Conservation (phyloP, 2,797 vertebrate species). For the Poeciliopsis paucimaculata region DNA sequence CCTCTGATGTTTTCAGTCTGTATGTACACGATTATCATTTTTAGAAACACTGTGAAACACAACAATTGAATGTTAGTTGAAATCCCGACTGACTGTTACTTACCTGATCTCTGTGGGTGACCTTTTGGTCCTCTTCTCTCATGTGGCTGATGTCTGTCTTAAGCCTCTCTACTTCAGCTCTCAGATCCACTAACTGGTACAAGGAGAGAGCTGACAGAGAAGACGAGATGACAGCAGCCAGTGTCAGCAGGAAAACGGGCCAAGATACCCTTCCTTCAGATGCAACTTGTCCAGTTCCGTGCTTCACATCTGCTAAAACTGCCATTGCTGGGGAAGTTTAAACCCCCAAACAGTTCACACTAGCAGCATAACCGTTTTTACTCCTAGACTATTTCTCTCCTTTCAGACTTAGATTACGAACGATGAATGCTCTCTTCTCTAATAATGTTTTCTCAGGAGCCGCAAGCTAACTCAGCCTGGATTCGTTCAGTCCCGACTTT, state of each 20-base stretch:
- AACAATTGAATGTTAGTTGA: neutral
- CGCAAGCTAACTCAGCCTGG: neutral
- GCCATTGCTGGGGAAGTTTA: slow-evolving; percentile 46
- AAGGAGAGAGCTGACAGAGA: slow-evolving; percentile 86
- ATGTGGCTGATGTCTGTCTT: slow-evolving; percentile 75
- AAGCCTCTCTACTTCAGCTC: slow-evolving; percentile 87
- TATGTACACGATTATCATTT: slow-evolving; percentile 10
- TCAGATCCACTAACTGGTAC: slow-evolving; percentile 84
- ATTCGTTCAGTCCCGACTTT: slow-evolving; percentile 2
- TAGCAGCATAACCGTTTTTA: slow-evolving; percentile 42
- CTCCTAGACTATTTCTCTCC: neutral
- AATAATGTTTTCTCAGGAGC: neutral
- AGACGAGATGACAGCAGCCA: slow-evolving; percentile 85
- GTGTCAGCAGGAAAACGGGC: slow-evolving; percentile 75
- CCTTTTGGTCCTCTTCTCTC: slow-evolving; percentile 67
- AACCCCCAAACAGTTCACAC: slow-evolving; percentile 37
- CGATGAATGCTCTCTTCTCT: slow-evolving; percentile 5
- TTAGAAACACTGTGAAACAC: slow-evolving; percentile 4
- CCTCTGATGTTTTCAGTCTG: slow-evolving; percentile 53
- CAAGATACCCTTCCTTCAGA: slow-evolving; percentile 64
- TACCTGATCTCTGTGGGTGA: slow-evolving; percentile 59
- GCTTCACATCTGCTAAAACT: slow-evolving; percentile 24
- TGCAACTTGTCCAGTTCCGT: slow-evolving; percentile 28
- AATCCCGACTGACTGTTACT: slow-evolving; percentile 23
- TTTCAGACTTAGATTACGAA: neutral